Evolutionary conservation across 2,113 vertebrate species (phyloP).

Genomic region (Prietella phreatophila): DNA sequence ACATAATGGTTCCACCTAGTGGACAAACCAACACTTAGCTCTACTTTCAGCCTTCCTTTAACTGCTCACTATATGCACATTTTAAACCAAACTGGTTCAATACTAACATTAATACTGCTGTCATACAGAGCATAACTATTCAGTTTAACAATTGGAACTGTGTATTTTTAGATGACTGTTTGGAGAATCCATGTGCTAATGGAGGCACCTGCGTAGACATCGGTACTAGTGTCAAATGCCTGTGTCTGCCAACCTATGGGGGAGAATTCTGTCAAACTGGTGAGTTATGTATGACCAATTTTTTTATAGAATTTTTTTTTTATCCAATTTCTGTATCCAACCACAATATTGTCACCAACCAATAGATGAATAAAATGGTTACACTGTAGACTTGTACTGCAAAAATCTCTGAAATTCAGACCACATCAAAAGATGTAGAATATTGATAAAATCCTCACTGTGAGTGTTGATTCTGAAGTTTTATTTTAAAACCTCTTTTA

Average conservation of each 20-base stretch:
- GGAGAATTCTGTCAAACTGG: constrained; percentile 84
- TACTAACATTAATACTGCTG: neutral
- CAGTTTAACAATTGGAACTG: neutral
- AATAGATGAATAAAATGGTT: neutral
- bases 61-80: neutral
- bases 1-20: constrained; percentile 23
- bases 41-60: neutral
- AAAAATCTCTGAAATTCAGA: neutral
- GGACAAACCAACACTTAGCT: neutral
- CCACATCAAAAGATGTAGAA: neutral
- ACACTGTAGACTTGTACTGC: neutral
- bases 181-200: constrained; percentile 85
- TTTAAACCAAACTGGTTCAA: neutral
- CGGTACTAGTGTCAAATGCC: constrained; percentile 63
- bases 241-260: constrained; percentile 86
- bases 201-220: constrained; percentile 89
- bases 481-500: neutral
- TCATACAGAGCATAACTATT: neutral
- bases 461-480: neutral
- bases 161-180: constrained; percentile 78
- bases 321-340: neutral
- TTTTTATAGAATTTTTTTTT: neutral
- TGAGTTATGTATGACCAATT: constrained; percentile 54
- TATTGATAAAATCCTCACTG: neutral
- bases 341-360: neutral